These are phyloP conservation scores for Agrotis ipsilon DNA, from an alignment of 2,888 invertebrate species.

Conservation along the genomic window DNA sequence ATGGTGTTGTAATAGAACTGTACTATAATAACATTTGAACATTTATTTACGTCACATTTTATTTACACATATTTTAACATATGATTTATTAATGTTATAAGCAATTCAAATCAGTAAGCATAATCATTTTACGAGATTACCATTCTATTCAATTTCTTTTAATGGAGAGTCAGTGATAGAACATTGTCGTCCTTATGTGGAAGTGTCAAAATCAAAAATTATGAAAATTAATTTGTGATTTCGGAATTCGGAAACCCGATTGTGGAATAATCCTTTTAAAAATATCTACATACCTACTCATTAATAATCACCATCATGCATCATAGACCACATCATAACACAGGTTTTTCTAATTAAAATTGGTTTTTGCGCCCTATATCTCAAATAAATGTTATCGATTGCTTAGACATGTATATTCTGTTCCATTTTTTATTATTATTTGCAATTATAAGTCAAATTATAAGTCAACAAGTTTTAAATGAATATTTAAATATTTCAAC, in stretches of 20 bases:
- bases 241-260: not conserved
- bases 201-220: no score
- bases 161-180: no score
- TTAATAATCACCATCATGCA: slow-evolving; percentile 40
- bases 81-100: no score
- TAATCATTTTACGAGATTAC: no score
- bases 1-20: no score
- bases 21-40: no score
- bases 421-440: slow-evolving; percentile 31
- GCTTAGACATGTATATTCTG: slow-evolving; percentile 40
- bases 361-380: slow-evolving; percentile 18
- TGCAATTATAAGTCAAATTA: slow-evolving; percentile 18
- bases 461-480: slow-evolving; percentile 11
- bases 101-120: no score
- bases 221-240: no score
- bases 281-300: not conserved
- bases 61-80: no score
- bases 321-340: slow-evolving; percentile 58
- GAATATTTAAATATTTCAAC: slow-evolving; percentile 40
- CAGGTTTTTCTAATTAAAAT: slow-evolving; percentile 60
- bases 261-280: not conserved
- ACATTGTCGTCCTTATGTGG: no score
- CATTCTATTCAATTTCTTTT: no score
- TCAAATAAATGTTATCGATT: slow-evolving; percentile 50
- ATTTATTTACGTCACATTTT: no score